Percentiles rank a stretch among this genome's conserved stretches.
These are phyloP conservation scores for Orius insidiosus DNA, from an alignment of 1,140 invertebrate species.

Conservation along the genomic window DNA sequence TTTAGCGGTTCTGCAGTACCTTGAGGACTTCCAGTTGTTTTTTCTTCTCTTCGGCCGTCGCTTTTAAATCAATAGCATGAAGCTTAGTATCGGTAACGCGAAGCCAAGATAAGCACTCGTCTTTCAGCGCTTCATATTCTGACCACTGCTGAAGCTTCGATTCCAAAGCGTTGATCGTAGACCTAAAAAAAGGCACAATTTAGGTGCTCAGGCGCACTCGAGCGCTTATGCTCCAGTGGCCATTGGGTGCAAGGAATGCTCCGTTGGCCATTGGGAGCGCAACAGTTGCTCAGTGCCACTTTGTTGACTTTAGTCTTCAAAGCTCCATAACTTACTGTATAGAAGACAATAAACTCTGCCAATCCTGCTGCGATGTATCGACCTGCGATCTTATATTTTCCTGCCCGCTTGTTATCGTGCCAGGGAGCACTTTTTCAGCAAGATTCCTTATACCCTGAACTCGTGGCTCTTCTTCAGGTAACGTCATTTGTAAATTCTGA, in stretches of 20 bases:
- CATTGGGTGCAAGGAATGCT: too few relatives aligned
- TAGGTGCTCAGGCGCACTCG: too few relatives aligned
- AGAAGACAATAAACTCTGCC: slow-evolving; percentile 62
- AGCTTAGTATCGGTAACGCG: slow-evolving; percentile 72
- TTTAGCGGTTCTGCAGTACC: slow-evolving; percentile 20
- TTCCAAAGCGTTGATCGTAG: slow-evolving; percentile 59
- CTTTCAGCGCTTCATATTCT: slow-evolving; percentile 76
- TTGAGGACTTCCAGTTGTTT: slow-evolving; percentile 60
- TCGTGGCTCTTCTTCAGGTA: slow-evolving; percentile 72
- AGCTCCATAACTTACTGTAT: slow-evolving; percentile 30
- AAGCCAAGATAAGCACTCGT: slow-evolving; percentile 73
- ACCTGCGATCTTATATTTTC: slow-evolving; percentile 69
- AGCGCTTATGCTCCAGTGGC: too few relatives aligned
- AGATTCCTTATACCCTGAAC: slow-evolving; percentile 59
- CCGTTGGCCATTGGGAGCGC: too few relatives aligned
- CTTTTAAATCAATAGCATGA: slow-evolving; percentile 75
- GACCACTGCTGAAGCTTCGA: slow-evolving; percentile 75
- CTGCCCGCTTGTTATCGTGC: slow-evolving; percentile 71
- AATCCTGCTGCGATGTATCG: slow-evolving; percentile 74
- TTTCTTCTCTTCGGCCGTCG: slow-evolving; percentile 66
- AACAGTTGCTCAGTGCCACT: neutral
- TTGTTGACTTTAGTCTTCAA: neutral
- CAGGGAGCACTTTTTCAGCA: slow-evolving; percentile 78
- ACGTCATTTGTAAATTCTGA: slow-evolving; percentile 51
- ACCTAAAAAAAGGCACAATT: slow-evolving; percentile 26